phyloP scores from a whole-genome alignment of 2,888 invertebrate species.

The Teleogryllus oceanicus region DNA sequence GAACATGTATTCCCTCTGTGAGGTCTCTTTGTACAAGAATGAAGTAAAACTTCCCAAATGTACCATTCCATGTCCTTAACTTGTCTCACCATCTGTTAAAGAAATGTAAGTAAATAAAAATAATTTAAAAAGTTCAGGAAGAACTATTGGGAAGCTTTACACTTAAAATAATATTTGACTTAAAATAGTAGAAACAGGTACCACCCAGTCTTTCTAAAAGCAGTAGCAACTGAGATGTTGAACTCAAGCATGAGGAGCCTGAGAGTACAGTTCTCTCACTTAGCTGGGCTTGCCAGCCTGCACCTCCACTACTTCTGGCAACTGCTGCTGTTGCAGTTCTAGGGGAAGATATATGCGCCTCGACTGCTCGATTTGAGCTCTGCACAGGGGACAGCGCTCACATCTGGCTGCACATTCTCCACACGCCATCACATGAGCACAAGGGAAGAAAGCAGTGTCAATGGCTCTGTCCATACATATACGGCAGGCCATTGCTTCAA shows the following conservation, averaged over 20 bases:
- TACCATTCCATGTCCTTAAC: not conserved
- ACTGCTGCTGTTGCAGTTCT: conserved; percentile 30
- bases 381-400: conserved; percentile 71
- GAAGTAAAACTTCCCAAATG: not conserved
- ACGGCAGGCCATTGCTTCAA: conserved; percentile 74
- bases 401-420: conserved; percentile 70
- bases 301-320: not conserved
- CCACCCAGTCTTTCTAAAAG: conserved; percentile 12
- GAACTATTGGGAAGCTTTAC: conserved; percentile 7
- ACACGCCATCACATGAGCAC: conserved; percentile 84
- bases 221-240: conserved; percentile 18
- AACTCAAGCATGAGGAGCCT: not conserved
- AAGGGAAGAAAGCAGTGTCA: conserved; percentile 81
- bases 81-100: not conserved
- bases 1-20: no score
- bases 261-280: not conserved
- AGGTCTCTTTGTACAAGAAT: conserved; percentile 18
- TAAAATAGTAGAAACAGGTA: not conserved
- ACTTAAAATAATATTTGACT: conserved; percentile 25
- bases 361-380: conserved; percentile 64
- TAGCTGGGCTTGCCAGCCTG: not conserved
- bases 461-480: conserved; percentile 84
- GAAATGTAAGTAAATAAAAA: not conserved
- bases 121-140: not conserved
- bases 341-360: conserved; percentile 67